phyloP scores from a whole-genome alignment of 1,140 invertebrate genomes.

The Paramacrobiotus metropolitanus region DNA sequence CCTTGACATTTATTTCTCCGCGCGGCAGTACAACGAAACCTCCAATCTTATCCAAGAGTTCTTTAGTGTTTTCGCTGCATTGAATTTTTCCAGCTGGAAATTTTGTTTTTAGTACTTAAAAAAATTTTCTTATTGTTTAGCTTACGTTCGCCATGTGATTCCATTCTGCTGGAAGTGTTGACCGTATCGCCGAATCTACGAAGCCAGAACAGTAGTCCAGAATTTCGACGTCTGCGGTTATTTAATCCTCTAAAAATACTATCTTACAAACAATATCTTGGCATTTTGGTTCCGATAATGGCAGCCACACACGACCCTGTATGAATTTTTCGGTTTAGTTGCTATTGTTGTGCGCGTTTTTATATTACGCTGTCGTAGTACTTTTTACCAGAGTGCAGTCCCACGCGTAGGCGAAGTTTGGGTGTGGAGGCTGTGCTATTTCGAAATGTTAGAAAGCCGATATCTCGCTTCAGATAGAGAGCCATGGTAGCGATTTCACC shows the following conservation, averaged over 20 bases:
- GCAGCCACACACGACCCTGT: slow-evolving; percentile 68
- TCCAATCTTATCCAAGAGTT: slow-evolving; percentile 59
- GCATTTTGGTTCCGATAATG: slow-evolving; percentile 75
- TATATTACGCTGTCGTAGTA: too few relatives aligned
- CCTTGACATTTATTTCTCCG: slow-evolving; percentile 82
- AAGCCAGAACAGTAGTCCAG: background rate
- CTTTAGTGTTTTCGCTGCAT: slow-evolving; percentile 68
- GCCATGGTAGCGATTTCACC: slow-evolving; percentile 51
- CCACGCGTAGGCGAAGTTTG: slow-evolving; percentile 72
- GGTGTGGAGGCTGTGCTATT: background rate
- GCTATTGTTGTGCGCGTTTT: background rate
- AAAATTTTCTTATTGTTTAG: too few relatives aligned
- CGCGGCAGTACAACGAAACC: slow-evolving; percentile 66
- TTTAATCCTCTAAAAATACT: too few relatives aligned
- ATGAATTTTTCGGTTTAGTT: slow-evolving; percentile 13
- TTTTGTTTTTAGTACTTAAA: slow-evolving; percentile 14
- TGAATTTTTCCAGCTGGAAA: slow-evolving; percentile 91
- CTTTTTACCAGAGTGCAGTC: slow-evolving; percentile 62
- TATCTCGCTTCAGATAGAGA: slow-evolving; percentile 8
- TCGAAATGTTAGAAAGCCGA: background rate
- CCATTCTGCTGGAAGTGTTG: slow-evolving; percentile 78
- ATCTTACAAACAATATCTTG: slow-evolving; percentile 47
- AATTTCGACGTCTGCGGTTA: background rate
- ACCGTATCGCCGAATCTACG: slow-evolving; percentile 63
- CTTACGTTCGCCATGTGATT: slow-evolving; percentile 62